Conservation (phyloP, 2,113 vertebrate genomes). For the Corythornis vintsioides region DNA sequence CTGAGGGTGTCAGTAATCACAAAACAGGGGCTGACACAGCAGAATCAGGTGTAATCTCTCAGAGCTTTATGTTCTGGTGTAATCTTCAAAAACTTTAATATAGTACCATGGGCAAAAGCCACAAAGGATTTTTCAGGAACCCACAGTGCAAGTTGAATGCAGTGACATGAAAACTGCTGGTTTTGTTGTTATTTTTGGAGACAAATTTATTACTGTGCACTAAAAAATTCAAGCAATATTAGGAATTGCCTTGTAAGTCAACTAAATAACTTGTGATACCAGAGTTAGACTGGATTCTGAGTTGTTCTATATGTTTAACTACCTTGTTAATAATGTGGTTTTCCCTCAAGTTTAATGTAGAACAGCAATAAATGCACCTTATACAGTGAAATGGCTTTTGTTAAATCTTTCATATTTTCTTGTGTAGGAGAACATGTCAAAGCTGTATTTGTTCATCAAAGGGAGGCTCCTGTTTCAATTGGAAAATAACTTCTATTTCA, state of each 20-base stretch:
- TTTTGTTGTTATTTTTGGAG: background rate
- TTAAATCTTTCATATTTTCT: constrained; percentile 51
- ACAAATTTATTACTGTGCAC: constrained; percentile 30
- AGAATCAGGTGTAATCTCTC: background rate
- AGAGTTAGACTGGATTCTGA: constrained; percentile 38
- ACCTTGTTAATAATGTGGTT: constrained; percentile 23
- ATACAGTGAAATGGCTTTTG: constrained; percentile 34
- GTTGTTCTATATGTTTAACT: constrained; percentile 50
- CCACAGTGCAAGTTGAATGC: background rate
- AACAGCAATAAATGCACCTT: constrained; percentile 54
- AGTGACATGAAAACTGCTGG: background rate
- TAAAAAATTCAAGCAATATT: constrained; percentile 66
- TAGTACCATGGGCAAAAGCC: background rate
- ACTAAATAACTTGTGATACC: constrained; percentile 17
- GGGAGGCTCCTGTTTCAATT: background rate
- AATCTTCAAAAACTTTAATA: background rate
- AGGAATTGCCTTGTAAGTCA: constrained; percentile 42
- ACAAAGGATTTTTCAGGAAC: background rate
- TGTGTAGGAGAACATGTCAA: background rate
- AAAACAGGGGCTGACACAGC: background rate
- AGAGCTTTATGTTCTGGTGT: background rate
- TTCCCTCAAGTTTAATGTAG: constrained; percentile 49
- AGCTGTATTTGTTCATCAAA: constrained; percentile 43
- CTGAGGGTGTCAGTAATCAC: background rate
- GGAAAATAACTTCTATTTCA: constrained; percentile 21